These are phyloP conservation scores for Cabera pusaria DNA, from an alignment of 2,888 invertebrate species.

Conservation along the genomic window DNA sequence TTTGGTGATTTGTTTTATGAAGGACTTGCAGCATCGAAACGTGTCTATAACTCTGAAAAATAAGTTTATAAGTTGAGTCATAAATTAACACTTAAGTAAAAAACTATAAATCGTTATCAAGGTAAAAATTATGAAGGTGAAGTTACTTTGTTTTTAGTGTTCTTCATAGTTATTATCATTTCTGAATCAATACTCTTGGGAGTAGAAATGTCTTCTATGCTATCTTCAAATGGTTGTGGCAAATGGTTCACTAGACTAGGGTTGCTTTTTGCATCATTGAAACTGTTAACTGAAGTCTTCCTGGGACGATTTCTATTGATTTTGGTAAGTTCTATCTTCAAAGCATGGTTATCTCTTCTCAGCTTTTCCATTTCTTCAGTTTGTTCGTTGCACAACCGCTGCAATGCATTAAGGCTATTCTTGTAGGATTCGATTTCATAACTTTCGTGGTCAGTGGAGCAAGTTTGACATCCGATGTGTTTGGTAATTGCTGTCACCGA, in stretches of 20 bases:
- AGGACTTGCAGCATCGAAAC: slow-evolving; percentile 70
- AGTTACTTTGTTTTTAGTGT: slow-evolving; percentile 63
- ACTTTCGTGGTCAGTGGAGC: slow-evolving; percentile 29
- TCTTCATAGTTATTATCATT: slow-evolving; percentile 73
- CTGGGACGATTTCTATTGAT: slow-evolving; percentile 40
- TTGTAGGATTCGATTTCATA: slow-evolving; percentile 41
- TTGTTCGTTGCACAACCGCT: slow-evolving; percentile 47
- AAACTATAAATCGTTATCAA: background rate
- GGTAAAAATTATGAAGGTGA: background rate
- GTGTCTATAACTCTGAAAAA: slow-evolving; percentile 60
- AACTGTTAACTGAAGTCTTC: slow-evolving; percentile 31
- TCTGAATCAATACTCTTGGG: slow-evolving; percentile 61
- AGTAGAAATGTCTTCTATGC: slow-evolving; percentile 36
- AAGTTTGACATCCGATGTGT: slow-evolving; percentile 47
- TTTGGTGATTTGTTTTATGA: slow-evolving; percentile 64
- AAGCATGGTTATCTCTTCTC: slow-evolving; percentile 52
- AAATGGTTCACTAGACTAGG: slow-evolving; percentile 29
- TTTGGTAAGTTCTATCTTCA: slow-evolving; percentile 58
- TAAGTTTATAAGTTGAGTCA: too few species aligned
- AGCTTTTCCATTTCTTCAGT: slow-evolving; percentile 53
- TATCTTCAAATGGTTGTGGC: slow-evolving; percentile 52
- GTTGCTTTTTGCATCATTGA: slow-evolving; percentile 15
- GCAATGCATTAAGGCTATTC: slow-evolving; percentile 45
- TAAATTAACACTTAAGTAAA: too few species aligned
- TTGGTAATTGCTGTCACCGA: slow-evolving; percentile 40